phyloP scores from a whole-genome alignment of 2,888 invertebrate genomes.

The Odiellus spinosus region DNA sequence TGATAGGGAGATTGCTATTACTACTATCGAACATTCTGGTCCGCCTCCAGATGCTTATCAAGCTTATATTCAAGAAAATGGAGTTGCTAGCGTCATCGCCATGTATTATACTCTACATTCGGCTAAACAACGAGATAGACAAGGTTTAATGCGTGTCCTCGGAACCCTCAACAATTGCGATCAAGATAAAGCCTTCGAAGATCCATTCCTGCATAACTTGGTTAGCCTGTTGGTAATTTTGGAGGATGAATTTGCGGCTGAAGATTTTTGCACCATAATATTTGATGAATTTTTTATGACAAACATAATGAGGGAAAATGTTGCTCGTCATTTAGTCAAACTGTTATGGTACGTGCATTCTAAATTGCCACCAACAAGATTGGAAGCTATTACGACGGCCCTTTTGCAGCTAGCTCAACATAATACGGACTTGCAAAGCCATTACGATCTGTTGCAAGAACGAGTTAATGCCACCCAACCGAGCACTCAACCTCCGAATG shows the following conservation, averaged over 20 bases:
- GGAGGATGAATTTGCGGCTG: conserved; percentile 79
- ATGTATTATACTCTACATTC: conserved; percentile 82
- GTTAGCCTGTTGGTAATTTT: conserved; percentile 68
- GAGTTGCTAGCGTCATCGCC: conserved; percentile 77
- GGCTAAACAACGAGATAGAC: conserved; percentile 60
- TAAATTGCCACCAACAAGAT: conserved; percentile 58
- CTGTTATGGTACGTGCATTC: conserved; percentile 78
- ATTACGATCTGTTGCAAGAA: conserved; percentile 11
- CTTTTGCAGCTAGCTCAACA: conserved; percentile 14
- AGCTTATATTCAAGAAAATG: conserved; percentile 75
- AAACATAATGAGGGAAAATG: conserved; percentile 73
- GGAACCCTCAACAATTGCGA: conserved; percentile 79
- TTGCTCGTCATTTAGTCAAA: conserved; percentile 74
- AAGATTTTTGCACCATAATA: conserved; percentile 85
- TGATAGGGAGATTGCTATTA: conserved; percentile 80
- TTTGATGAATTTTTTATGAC: conserved; percentile 93
- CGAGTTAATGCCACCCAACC: conserved; percentile 13
- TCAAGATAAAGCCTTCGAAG: conserved; percentile 81
- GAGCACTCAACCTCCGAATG: conserved; percentile 8
- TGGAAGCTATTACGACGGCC: conserved; percentile 50
- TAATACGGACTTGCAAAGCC: conserved; percentile 12
- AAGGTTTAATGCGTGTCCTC: conserved; percentile 66
- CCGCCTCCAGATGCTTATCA: conserved; percentile 85
- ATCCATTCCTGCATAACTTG: conserved; percentile 83
- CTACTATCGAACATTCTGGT: conserved; percentile 82